Conservation (phyloP, 2,888 invertebrate genomes). For the Dione juno region DNA sequence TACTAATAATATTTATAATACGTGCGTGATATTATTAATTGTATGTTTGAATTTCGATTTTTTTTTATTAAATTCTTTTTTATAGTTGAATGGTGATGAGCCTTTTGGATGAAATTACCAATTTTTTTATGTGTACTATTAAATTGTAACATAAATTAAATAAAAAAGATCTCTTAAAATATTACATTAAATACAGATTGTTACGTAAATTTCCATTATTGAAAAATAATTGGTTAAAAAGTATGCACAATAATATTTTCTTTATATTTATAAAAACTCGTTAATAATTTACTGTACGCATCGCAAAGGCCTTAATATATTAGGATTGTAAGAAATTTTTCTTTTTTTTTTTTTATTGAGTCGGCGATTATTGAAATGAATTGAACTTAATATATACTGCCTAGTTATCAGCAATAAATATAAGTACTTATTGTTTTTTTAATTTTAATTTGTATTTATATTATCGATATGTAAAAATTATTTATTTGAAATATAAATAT, state of each 20-base stretch:
- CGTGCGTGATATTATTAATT: not conserved
- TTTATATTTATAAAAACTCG: not conserved
- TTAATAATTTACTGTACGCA: not conserved
- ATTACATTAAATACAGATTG: not conserved
- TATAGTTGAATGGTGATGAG: too few relatives aligned
- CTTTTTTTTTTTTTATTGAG: not conserved
- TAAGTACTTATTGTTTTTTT: slow-evolving; percentile 10
- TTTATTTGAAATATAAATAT: not conserved
- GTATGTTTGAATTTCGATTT: not conserved
- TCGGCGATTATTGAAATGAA: not conserved
- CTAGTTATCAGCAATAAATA: slow-evolving; percentile 3
- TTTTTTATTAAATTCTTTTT: not conserved
- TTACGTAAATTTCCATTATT: not conserved
- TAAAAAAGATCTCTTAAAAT: too few relatives aligned
- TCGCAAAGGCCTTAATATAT: slow-evolving; percentile 11
- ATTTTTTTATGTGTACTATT: too few relatives aligned
- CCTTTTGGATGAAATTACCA: too few relatives aligned
- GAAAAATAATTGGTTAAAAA: not conserved
- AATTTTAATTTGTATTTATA: not conserved
- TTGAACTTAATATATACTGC: slow-evolving; percentile 12
- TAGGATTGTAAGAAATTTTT: not conserved
- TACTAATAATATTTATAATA: slow-evolving; percentile 30
- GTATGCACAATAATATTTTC: not conserved
- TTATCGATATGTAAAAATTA: not conserved
- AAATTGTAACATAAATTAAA: too few relatives aligned